Evolutionary conservation across 2,797 vertebrate genomes (phyloP).

Genomic region (Hozukius guyotensis): DNA sequence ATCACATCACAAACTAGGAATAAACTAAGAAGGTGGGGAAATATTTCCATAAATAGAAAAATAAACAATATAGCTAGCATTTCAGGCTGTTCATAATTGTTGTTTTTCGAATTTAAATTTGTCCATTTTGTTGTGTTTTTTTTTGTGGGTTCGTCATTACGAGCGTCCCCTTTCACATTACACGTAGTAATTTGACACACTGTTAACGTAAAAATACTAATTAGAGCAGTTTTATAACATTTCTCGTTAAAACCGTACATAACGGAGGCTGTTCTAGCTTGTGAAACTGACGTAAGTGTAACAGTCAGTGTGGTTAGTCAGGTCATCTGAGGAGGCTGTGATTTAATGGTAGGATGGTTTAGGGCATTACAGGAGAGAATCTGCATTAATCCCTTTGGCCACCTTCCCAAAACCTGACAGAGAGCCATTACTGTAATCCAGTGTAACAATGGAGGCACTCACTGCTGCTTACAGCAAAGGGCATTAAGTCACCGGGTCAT

Average conservation of each 20-base stretch:
- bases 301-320: neutral
- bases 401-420: constrained; percentile 51
- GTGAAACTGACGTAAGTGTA: constrained; percentile 1
- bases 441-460: constrained; percentile 55
- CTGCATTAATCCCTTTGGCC: constrained; percentile 61
- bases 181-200: neutral
- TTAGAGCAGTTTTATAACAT: neutral
- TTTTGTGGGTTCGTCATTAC: neutral
- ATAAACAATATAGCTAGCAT: neutral
- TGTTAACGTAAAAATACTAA: neutral
- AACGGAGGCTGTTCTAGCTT: neutral
- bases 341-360: constrained; percentile 28
- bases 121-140: neutral
- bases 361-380: constrained; percentile 40
- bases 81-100: neutral
- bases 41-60: neutral
- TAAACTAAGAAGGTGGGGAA: neutral
- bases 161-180: neutral
- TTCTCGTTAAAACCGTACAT: neutral
- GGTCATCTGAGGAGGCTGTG: constrained; percentile 35
- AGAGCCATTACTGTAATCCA: constrained; percentile 48
- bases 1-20: neutral
- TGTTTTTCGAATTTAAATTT: neutral
- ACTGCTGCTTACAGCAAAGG: constrained; percentile 16
- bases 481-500: constrained; percentile 28